Evolutionary conservation across 2,113 vertebrate species (phyloP).

Genomic region (Plestiodon gilberti): DNA sequence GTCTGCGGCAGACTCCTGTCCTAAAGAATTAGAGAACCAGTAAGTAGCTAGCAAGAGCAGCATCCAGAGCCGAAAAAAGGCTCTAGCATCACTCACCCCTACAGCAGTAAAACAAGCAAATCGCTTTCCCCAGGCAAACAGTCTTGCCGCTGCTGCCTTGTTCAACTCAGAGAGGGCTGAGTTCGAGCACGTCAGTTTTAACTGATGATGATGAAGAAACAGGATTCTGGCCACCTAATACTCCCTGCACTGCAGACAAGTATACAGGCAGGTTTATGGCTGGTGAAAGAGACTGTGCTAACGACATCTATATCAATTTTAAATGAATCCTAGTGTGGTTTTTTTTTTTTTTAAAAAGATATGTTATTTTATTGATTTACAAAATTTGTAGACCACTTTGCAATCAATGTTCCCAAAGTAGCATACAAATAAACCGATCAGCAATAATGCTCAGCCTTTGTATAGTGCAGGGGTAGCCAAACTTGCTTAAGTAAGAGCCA

Average conservation of each 20-base stretch:
- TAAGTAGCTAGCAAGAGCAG: neutral
- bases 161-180: neutral
- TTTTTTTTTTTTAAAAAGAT: neutral
- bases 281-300: neutral
- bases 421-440: neutral
- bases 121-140: neutral
- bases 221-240: neutral
- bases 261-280: neutral
- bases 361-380: neutral
- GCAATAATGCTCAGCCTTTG: no score
- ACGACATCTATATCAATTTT: neutral
- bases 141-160: neutral
- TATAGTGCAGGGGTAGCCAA: no score
- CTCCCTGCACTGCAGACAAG: neutral
- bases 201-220: no score
- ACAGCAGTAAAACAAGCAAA: neutral
- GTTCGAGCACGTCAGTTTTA: no score
- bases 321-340: neutral
- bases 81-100: neutral
- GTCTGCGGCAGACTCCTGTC: neutral
- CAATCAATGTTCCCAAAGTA: neutral
- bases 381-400: neutral
- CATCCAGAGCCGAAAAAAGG: neutral
- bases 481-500: no score
- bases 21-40: neutral